Evolutionary conservation across 2,888 invertebrate genomes (phyloP), one percentile per base, ranked within the genome.

Genomic region (Notodonta ziczac): DNA sequence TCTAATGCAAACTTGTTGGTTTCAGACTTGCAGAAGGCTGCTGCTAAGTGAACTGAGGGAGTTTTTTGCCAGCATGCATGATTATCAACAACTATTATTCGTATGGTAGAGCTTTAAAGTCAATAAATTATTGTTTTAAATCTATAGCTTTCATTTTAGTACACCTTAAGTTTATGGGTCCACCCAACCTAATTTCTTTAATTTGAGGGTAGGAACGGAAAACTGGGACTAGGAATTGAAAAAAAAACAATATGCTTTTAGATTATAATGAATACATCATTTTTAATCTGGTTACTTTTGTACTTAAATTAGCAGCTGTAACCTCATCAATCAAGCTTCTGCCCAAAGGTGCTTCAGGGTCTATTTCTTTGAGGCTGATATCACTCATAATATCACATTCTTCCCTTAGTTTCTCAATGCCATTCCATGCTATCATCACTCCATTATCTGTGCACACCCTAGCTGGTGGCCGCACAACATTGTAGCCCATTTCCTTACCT

Each of bases 361-460:
- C 88, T 60, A 96, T 85, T 66, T 95, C 94, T 14, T 97, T 87
- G 16, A 93, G 74, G 65, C 96, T 94, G 56, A 96, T 93, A 80
- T 96, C 93, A 55, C 75, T 78, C 48, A 84, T 65, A 62, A 92
- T 70, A 58, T 94, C 94, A 66, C 76, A 76, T 16, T 94, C 84
- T 35, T 84, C 86, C 60, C 80, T 88, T 75, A 95, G 94, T 86
- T 96, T 96, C 89, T 99, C 99, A 58, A 98, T 93, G 9, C 98
- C 99, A 94, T 99, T 99, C 99, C 99, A 99, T 16, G 99, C 99
- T 77, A 99, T 98, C 99, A 99, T 99, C 44, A 98, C 95, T 8
- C 99, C 99, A 94, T 99, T 99, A 86, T 99, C 99, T 0, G 98
- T 98, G 85, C 99, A 99, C 10, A 98, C 94, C 80, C 95, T 94